Conservation (phyloP, 2,797 vertebrate species). For the Telmatherina bonti region DNA sequence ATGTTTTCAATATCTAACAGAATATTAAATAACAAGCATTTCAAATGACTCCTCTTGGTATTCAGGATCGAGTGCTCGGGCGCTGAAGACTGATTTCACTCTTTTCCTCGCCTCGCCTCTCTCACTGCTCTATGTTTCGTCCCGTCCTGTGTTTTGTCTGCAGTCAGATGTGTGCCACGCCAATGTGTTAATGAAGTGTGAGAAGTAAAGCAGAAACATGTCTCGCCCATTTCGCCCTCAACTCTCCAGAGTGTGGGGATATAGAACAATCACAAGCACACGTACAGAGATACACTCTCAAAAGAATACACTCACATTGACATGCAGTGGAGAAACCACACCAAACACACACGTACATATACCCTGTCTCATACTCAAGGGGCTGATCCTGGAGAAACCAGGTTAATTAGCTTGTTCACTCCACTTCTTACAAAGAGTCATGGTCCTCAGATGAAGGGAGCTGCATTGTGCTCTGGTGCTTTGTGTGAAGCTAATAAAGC, state of each 20-base stretch:
- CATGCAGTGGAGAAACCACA: not conserved
- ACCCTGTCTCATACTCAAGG: constrained; percentile 82
- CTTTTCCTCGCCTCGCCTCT: constrained; percentile 16
- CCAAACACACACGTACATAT: constrained; percentile 28
- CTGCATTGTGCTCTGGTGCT: constrained; percentile 68
- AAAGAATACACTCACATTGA: constrained; percentile 18
- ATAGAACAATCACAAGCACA: constrained; percentile 21
- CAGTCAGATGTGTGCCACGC: constrained; percentile 70
- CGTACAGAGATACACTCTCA: not conserved
- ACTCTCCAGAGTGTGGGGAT: constrained; percentile 55
- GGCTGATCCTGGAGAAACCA: constrained; percentile 84
- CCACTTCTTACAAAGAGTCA: constrained; percentile 77
- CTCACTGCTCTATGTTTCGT: not conserved
- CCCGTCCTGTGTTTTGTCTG: constrained; percentile 64
- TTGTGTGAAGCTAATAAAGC: constrained; percentile 72
- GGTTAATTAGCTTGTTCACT: constrained; percentile 91
- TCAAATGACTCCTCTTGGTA: constrained; percentile 46
- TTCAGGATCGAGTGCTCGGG: constrained; percentile 9
- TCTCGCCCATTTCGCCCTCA: constrained; percentile 81
- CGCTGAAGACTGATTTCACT: constrained; percentile 36
- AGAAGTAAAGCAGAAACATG: constrained; percentile 89
- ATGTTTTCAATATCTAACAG: constrained; percentile 71
- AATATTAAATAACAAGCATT: constrained; percentile 73
- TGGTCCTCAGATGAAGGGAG: constrained; percentile 73
- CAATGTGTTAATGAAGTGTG: constrained; percentile 92